Conservation (phyloP, 2,113 vertebrate species). For the Ornithorhynchus anatinus region DNA sequence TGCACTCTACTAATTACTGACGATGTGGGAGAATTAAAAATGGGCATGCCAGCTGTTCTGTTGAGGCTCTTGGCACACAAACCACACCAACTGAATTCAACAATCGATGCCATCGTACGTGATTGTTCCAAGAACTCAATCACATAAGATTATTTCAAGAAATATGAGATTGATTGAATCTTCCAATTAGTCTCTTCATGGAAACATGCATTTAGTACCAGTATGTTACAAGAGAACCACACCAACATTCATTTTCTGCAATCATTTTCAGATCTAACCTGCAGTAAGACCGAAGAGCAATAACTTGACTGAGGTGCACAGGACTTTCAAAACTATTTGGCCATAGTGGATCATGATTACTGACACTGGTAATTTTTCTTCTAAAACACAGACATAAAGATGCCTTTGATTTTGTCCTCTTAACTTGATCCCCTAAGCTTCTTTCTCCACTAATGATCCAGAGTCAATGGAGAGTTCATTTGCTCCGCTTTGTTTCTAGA, state of each 20-base stretch:
- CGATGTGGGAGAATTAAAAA: background rate
- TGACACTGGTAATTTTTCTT: conserved; percentile 1
- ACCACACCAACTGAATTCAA: background rate
- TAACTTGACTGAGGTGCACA: background rate
- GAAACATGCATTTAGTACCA: background rate
- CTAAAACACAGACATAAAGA: conserved; percentile 1
- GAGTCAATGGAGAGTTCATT: background rate
- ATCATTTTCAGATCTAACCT: background rate
- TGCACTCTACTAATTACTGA: background rate
- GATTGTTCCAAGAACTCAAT: background rate
- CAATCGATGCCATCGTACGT: background rate
- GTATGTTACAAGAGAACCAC: background rate
- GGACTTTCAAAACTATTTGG: background rate
- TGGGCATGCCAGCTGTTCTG: background rate
- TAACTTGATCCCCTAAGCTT: background rate
- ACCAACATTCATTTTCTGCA: background rate
- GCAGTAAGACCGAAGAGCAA: background rate
- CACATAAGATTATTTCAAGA: too few relatives aligned
- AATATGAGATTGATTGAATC: background rate
- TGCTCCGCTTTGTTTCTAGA: conserved; percentile 1
- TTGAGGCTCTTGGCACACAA: rapidly evolving
- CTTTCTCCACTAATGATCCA: background rate
- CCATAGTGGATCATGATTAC: background rate
- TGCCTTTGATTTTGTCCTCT: conserved; percentile 1
- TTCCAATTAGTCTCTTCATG: background rate